Percentiles rank a stretch among this genome's conserved stretches.
These are phyloP conservation scores for Eubasilissa regina DNA, from an alignment of 1,140 invertebrate species.

Conservation along the genomic window DNA sequence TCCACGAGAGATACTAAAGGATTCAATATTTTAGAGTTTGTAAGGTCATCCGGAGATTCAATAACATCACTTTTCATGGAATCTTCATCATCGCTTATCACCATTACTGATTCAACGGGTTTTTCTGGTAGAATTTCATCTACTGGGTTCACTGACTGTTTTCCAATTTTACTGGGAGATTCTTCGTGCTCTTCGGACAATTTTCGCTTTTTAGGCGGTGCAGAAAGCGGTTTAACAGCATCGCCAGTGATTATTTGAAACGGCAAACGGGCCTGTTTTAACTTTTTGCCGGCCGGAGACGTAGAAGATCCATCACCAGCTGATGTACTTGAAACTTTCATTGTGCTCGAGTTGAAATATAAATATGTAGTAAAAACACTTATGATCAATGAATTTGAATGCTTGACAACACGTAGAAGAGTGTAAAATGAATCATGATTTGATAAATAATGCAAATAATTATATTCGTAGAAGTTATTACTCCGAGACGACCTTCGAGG, in stretches of 20 bases:
- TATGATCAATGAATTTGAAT: background rate
- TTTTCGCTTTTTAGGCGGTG: constrained; percentile 46
- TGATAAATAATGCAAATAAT: constrained; percentile 22
- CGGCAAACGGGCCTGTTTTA: constrained; percentile 66
- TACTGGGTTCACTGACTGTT: constrained; percentile 17
- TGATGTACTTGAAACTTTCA: constrained; percentile 46
- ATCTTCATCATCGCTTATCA: constrained; percentile 45
- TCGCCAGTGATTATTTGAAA: constrained; percentile 58
- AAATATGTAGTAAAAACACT: constrained; percentile 3
- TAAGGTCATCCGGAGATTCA: background rate
- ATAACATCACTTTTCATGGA: background rate
- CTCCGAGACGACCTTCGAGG: constrained; percentile 8
- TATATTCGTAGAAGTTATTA: background rate
- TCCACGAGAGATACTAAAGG: constrained; percentile 50
- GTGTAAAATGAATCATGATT: constrained; percentile 19
- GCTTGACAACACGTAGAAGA: background rate
- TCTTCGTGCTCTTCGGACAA: constrained; percentile 46
- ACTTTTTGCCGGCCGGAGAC: constrained; percentile 62
- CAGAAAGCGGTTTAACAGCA: constrained; percentile 27
- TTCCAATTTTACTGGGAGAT: constrained; percentile 39
- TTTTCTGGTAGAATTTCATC: constrained; percentile 7
- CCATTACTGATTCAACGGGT: constrained; percentile 7
- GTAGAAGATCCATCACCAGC: constrained; percentile 38
- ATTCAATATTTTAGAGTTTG: constrained; percentile 16
- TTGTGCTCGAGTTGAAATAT: constrained; percentile 15